These are phyloP conservation scores for Tachysurus fulvidraco DNA, from an alignment of 2,113 vertebrate species.

Conservation along the genomic window DNA sequence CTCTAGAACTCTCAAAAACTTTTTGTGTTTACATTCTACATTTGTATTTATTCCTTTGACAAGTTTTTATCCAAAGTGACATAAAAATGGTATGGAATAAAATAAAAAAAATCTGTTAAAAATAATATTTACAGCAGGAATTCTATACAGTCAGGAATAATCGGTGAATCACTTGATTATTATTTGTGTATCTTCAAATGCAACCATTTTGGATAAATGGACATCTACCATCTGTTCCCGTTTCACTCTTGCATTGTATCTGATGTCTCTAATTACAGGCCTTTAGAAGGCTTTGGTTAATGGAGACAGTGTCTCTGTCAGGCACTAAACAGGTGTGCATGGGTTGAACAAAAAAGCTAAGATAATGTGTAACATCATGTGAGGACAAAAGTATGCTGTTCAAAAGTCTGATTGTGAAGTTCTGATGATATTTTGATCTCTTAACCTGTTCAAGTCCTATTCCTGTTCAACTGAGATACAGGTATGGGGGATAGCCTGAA, in stretches of 20 bases:
- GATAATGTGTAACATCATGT: neutral
- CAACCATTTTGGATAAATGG: neutral
- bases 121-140: neutral
- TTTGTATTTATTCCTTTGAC: neutral
- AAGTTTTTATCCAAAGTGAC: neutral
- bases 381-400: neutral
- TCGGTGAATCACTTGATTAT: neutral
- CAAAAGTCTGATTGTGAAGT: neutral
- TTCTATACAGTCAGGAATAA: neutral
- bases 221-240: slow-evolving; percentile 22
- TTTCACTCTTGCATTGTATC: slow-evolving; percentile 28
- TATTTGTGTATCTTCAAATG: neutral
- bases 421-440: neutral
- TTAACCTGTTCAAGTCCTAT: neutral
- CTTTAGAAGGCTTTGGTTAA: slow-evolving; percentile 2
- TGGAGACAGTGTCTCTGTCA: slow-evolving; percentile 45
- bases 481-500: neutral
- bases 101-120: too few species aligned
- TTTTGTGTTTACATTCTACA: neutral
- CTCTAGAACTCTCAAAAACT: too few species aligned
- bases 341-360: slow-evolving; percentile 2
- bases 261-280: slow-evolving; percentile 30
- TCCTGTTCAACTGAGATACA: neutral
- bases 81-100: neutral
- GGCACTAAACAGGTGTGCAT: slow-evolving; percentile 58